phyloP scores from a whole-genome alignment of 2,113 vertebrate genomes.

The Bujurquina vittata region DNA sequence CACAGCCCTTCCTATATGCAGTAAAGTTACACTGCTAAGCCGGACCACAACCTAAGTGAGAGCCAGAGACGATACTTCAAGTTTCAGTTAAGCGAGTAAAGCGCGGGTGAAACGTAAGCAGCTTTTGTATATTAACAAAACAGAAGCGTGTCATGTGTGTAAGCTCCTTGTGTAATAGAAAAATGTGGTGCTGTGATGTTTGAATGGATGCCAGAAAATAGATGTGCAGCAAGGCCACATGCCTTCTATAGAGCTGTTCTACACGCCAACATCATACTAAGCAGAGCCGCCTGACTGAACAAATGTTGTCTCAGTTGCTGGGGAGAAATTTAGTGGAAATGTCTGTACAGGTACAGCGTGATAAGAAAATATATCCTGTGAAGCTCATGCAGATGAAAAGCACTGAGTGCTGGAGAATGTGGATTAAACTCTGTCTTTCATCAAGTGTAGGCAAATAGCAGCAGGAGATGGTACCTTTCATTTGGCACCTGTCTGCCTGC shows the following conservation, averaged over 20 bases:
- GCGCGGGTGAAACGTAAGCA: not conserved
- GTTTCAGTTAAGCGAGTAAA: not conserved
- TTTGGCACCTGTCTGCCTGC: slow-evolving; percentile 40
- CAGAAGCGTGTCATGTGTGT: not conserved
- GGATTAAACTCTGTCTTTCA: slow-evolving; percentile 11
- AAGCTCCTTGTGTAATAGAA: not conserved
- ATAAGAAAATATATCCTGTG: not conserved
- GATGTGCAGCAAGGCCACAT: not conserved
- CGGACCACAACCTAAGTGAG: not conserved
- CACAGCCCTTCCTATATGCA: too few species aligned
- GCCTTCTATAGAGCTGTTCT: not conserved
- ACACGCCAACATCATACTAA: not conserved
- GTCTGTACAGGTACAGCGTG: not conserved
- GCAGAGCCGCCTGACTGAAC: not conserved
- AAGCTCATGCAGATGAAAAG: not conserved
- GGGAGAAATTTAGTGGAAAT: not conserved
- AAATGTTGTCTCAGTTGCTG: not conserved
- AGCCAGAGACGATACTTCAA: not conserved
- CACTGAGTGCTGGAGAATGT: not conserved
- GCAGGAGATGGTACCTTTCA: slow-evolving; percentile 50
- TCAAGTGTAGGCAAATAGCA: slow-evolving; percentile 28
- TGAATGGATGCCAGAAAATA: not conserved
- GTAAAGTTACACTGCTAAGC: not conserved
- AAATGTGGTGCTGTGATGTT: not conserved
- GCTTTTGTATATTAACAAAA: not conserved